Base-by-base conservation (phyloP, 2,888 invertebrate genomes). In the Dryobota labecula region DNA sequence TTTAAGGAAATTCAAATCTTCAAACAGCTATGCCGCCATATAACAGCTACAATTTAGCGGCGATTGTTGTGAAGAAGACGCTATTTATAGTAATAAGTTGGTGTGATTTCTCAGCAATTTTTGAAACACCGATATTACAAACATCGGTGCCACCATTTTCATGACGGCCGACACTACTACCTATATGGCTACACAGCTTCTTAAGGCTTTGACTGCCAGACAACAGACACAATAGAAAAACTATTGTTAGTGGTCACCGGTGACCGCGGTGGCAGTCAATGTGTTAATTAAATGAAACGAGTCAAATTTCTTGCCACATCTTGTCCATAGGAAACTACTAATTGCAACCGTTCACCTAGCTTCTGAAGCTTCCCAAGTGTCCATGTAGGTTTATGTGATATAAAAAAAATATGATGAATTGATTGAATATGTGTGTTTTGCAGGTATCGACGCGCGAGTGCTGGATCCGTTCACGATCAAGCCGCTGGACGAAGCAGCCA, bases 401-500 rank as follows among this genome's bases (percentile, higher is more conserved):
- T 15, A 11, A 9, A 60, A 27, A 11, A 9, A 60, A 27, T 41
- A 41, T 60, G 9, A 11, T 0, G 18, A n/a, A 33, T 18, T 3
- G 4, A 45, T 20, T 30, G 9, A 15, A 27, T 58, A n/a, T 9
- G 15, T 33, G 27, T 0, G 20, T 43, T 7, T 4, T 0, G 2
- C 69, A 73, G 72, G 76, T 15, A 24, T 99, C 66, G 95, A 97
- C 71, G 97, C 98, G 0, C 97, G 99, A 57, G 97, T 99, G 33
- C 92, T 99, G 91, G 99, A 99, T 96, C 98, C 98, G 9, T 99
- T 99, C 96, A 99, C 99, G 15, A 96, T 99, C 75, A 99, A 99
- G 95, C 99, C 99, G 0, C 95, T 99, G 83, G 99, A 99, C 94
- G 97, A 96, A 68, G 97, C 97, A 1, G 96, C 97, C 2, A 97